Conservation (phyloP, 1,140 invertebrate genomes). For the Ylistrum balloti region DNA sequence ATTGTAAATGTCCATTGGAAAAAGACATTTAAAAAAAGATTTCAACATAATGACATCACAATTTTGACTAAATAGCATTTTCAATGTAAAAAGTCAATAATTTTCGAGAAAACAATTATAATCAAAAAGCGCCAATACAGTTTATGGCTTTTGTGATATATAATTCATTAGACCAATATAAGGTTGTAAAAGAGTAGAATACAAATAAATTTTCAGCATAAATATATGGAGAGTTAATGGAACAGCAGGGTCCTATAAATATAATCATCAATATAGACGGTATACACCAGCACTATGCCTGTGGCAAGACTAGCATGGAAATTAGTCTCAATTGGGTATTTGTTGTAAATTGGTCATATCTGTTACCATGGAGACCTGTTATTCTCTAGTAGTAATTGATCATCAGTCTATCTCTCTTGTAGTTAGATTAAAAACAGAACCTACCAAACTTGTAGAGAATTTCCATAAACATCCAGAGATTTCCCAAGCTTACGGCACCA, state of each 20-base stretch:
- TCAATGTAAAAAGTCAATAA: too few relatives aligned
- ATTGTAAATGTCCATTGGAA: too few relatives aligned
- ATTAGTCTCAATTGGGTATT: constrained; percentile 26
- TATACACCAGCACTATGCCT: background rate
- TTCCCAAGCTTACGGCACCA: background rate
- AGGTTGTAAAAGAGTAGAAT: too few relatives aligned
- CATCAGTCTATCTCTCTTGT: constrained; percentile 15
- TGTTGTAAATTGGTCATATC: constrained; percentile 39
- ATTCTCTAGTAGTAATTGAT: background rate
- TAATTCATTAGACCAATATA: too few relatives aligned
- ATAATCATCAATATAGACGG: background rate
- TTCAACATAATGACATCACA: too few relatives aligned
- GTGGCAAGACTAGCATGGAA: constrained; percentile 9
- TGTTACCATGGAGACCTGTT: constrained; percentile 18
- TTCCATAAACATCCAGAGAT: constrained; percentile 7
- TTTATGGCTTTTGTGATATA: too few relatives aligned
- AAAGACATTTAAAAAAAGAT: too few relatives aligned
- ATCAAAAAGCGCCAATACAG: too few relatives aligned
- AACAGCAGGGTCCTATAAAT: background rate
- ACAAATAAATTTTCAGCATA: background rate
- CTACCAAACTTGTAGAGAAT: background rate
- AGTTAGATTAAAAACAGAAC: constrained; percentile 28
- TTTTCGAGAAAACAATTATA: too few relatives aligned
- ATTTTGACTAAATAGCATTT: too few relatives aligned
- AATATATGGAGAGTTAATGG: background rate